Evolutionary conservation across 1,140 invertebrate genomes (phyloP).

Genomic region (Pachyrhynchus sulphureomaculatus): DNA sequence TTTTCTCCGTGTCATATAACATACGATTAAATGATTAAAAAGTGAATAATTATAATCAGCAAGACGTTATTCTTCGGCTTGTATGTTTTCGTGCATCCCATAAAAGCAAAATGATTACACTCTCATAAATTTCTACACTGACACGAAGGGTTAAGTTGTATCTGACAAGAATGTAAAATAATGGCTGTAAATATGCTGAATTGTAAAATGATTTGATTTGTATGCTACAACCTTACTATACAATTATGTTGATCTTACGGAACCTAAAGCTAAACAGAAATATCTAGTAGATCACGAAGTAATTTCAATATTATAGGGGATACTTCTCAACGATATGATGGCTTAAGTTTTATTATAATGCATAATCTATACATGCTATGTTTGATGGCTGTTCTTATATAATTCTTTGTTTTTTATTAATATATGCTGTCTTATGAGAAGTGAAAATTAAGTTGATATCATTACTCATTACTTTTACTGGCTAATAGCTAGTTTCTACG

Average conservation of each 20-base stretch:
- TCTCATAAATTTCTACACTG: slow-evolving; percentile 21
- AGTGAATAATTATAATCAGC: slow-evolving; percentile 7
- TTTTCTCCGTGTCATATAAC: too few species aligned
- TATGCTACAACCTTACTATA: slow-evolving; percentile 17
- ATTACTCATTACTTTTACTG: too few species aligned
- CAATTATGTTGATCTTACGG: slow-evolving; percentile 10
- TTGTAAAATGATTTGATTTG: slow-evolving; percentile 27
- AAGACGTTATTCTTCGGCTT: slow-evolving; percentile 10
- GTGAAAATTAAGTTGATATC: too few species aligned
- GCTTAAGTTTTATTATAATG: not conserved
- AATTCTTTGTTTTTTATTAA: too few species aligned
- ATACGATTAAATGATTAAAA: too few species aligned
- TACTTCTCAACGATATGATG: not conserved
- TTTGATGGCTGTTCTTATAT: not conserved
- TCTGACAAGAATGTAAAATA: slow-evolving; percentile 28
- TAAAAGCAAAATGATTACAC: slow-evolving; percentile 25
- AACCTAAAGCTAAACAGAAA: slow-evolving; percentile 6
- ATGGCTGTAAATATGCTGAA: slow-evolving; percentile 19
- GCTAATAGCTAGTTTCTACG: too few species aligned
- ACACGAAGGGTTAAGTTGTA: slow-evolving; percentile 29
- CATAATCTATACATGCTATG: not conserved
- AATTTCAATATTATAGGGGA: slow-evolving; percentile 8
- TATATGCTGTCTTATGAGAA: too few species aligned
- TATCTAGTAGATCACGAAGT: slow-evolving; percentile 13
- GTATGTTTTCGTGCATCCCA: slow-evolving; percentile 19